A percentile compares a stretch with the other conserved stretches of the same genome.
Conservation (phyloP, 2,888 invertebrate species). For the Harpalus rubripes region DNA sequence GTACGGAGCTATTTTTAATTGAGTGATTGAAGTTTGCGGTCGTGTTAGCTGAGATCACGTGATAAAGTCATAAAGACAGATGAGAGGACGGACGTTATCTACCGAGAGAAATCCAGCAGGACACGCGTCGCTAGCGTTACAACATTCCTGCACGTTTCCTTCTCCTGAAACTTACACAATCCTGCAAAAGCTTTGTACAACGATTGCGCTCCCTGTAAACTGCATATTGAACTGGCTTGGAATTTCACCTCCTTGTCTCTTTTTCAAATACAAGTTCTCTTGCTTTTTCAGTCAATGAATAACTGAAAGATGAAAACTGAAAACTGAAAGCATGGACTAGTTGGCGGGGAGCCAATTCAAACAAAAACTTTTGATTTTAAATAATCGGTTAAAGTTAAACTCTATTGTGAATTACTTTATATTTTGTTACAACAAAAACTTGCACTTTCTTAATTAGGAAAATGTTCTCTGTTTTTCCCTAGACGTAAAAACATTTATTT, state of each 20-base stretch:
- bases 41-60: constrained; percentile 13
- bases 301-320: constrained; percentile 12
- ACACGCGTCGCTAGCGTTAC: not conserved
- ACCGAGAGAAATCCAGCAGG: not conserved
- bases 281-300: constrained; percentile 32
- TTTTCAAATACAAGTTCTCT: constrained; percentile 23
- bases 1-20: not conserved
- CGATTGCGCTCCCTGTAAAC: constrained; percentile 44
- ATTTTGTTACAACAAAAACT: constrained; percentile 39
- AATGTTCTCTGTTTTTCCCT: constrained; percentile 16
- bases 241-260: constrained; percentile 36
- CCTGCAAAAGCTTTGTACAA: constrained; percentile 24
- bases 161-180: not conserved
- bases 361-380: constrained; percentile 59
- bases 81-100: constrained; percentile 25
- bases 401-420: constrained; percentile 48
- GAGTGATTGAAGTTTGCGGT: not conserved
- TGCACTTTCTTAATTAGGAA: constrained; percentile 46
- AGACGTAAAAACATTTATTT: constrained; percentile 11
- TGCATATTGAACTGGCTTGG: constrained; percentile 49
- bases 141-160: not conserved
- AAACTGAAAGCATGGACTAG: not conserved
- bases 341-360: constrained; percentile 22
- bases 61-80: constrained; percentile 53
- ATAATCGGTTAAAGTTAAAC: constrained; percentile 48